Evolutionary conservation across 2,113 vertebrate species (phyloP), one percentile per base, ranked within the genome.

Genomic region (Gila orcuttii): DNA sequence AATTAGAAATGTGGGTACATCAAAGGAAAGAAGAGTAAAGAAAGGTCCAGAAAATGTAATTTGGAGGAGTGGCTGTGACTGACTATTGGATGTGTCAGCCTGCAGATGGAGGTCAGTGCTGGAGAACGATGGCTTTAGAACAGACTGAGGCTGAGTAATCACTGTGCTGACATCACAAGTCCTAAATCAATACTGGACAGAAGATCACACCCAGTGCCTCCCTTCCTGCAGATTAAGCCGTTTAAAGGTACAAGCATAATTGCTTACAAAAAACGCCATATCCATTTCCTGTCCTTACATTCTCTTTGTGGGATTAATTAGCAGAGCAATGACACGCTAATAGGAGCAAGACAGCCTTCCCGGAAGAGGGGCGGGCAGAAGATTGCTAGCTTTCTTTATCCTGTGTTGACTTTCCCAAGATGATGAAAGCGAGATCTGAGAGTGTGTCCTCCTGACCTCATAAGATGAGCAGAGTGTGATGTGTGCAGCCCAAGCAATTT

Each of bases 291-390:
- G 77, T 79, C 83, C 74, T 75, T 69, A n/a, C 50, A 60, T 50
- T 85, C 28, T 45, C 50, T 83, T 87, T 45, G 50, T 60, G 64
- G 74, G 78, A 59, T 82, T 87, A 87, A 87, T 86, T 84, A 80
- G 28, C 36, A 79, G 76, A 60, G 31, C 47, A 86, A 68, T 84
- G 85, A 78, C 84, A 88, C 7, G 45, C 71, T 73, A 62, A 85
- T n/a, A 59, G 71, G 81, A 86, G 71, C 39, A 11, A 85, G 57
- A 71, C 52, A 50, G 57, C 23, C 39, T 31, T 60, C 28, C 13
- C 50, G 31, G 60, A 28, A 15, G 8, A 64, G 31, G 52, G 60
- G 28, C 23, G 45, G 62, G 62, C 5, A n/a, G 42, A 69, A 77
- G 80, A 15, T 82, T 50, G 33, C 60, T 33, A 62, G 45, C 59